A percentile compares a stretch with the other conserved stretches of the same genome.
These are phyloP conservation scores for Sylvia atricapilla DNA, from an alignment of 2,113 vertebrate genomes.

Conservation along the genomic window DNA sequence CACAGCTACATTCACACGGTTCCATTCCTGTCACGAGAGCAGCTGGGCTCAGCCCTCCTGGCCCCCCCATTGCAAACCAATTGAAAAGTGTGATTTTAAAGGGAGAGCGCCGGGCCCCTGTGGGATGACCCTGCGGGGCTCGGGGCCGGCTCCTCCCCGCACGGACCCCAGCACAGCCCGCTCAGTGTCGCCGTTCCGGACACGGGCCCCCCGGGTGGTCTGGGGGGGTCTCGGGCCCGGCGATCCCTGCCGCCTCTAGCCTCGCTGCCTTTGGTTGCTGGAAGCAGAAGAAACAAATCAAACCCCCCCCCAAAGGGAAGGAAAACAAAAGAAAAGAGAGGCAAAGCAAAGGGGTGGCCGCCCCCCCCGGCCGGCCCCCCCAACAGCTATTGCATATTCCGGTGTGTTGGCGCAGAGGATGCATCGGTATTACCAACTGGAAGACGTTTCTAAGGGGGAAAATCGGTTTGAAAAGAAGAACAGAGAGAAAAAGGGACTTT, in stretches of 20 bases:
- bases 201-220: background rate
- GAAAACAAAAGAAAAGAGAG: background rate
- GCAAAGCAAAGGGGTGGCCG: background rate
- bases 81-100: background rate
- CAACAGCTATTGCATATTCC: conserved; percentile 74
- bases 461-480: background rate
- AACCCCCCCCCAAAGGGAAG: background rate
- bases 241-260: background rate
- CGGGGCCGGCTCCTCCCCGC: background rate
- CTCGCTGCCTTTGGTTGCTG: conserved; percentile 45
- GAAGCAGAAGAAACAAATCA: conserved; percentile 22
- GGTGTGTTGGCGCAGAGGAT: conserved; percentile 48
- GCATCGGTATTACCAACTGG: conserved; percentile 62
- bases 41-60: background rate
- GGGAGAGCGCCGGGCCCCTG: background rate
- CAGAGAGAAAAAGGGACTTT: conserved; percentile 3
- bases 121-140: background rate
- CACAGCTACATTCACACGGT: conserved; percentile 41
- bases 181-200: background rate
- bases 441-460: conserved; percentile 61
- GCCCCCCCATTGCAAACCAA: background rate
- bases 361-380: background rate
- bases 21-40: conserved; percentile 20
- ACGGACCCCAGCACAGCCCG: background rate
- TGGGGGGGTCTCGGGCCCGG: background rate